Evolutionary conservation across 2,113 vertebrate species (phyloP).

Genomic region (Porphyrio hochstetteri): DNA sequence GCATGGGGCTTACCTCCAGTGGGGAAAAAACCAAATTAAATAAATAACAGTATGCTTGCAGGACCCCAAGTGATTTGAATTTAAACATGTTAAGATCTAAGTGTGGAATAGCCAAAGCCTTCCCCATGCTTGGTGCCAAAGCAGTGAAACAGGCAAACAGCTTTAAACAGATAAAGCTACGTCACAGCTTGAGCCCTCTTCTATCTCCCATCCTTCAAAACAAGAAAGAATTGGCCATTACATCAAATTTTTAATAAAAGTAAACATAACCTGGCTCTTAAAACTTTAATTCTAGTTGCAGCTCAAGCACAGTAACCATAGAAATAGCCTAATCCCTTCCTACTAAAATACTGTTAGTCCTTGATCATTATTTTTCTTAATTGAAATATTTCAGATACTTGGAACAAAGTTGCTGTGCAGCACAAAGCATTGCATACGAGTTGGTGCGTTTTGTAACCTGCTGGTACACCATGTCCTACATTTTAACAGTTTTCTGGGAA

Average conservation of each 20-base stretch:
- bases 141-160: not conserved
- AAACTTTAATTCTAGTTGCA: not conserved
- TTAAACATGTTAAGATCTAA: not conserved
- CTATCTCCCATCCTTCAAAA: not conserved
- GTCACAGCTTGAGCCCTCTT: not conserved
- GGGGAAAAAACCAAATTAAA: no score
- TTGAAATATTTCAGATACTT: constrained; percentile 29
- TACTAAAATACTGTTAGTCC: not conserved
- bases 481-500: constrained; percentile 38
- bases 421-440: not conserved
- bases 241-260: not conserved
- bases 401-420: constrained; percentile 4
- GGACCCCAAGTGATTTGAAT: not conserved
- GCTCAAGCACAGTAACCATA: constrained; percentile 17
- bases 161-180: not conserved
- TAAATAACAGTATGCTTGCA: not conserved
- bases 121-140: not conserved
- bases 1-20: not conserved
- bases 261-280: not conserved
- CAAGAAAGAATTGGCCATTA: not conserved
- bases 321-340: constrained; percentile 19
- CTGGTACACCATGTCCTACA: constrained; percentile 44
- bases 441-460: constrained; percentile 17
- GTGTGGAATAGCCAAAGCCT: not conserved
- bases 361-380: constrained; percentile 51